These are phyloP conservation scores for Centropristis striata DNA, from an alignment of 2,113 vertebrate genomes.

Conservation along the genomic window DNA sequence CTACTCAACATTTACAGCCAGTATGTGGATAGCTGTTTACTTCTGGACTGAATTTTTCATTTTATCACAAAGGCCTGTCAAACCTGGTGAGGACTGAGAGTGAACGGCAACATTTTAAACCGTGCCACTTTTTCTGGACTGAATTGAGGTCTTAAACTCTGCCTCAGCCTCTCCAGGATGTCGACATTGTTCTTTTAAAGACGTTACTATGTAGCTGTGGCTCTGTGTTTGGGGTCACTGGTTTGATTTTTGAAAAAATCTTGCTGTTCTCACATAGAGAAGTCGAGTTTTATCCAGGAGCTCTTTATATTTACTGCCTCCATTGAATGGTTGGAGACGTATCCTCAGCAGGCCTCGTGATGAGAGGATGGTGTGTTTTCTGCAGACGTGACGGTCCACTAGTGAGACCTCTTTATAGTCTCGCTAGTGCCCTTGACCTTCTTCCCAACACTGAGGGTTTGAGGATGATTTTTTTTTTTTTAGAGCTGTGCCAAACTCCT, in stretches of 20 bases:
- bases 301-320: constrained; percentile 11
- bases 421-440: neutral
- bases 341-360: neutral
- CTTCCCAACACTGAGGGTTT: neutral
- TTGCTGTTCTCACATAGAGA: neutral
- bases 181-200: constrained; percentile 1
- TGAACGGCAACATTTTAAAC: neutral
- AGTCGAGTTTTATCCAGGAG: neutral
- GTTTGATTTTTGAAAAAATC: neutral
- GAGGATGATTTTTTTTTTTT: neutral
- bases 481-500: neutral
- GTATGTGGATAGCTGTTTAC: neutral
- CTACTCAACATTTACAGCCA: neutral
- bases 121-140: neutral
- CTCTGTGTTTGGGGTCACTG: neutral
- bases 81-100: neutral
- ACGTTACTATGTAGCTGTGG: neutral
- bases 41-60: neutral
- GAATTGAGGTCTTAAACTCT: neutral
- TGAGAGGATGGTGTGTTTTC: neutral
- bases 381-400: neutral
- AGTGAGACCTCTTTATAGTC: neutral
- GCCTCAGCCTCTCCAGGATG: neutral
- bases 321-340: constrained; percentile 1
- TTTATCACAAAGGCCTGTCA: neutral